phyloP scores from a whole-genome alignment of 2,797 vertebrate genomes.

The Lerista edwardsae region DNA sequence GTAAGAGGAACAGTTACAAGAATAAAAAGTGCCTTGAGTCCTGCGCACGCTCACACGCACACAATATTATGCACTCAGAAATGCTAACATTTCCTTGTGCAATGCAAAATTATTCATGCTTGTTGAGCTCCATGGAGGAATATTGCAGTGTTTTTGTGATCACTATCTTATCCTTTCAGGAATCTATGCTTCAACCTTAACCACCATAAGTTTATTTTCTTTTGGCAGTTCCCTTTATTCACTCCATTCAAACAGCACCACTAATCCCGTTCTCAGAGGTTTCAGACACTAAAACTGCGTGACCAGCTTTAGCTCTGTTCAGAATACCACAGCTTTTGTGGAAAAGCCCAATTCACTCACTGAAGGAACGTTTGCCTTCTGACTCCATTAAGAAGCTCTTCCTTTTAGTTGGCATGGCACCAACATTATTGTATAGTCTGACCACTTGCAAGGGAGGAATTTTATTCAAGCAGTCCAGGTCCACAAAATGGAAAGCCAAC shows the following conservation, averaged over 20 bases:
- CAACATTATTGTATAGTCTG: background rate
- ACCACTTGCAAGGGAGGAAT: background rate
- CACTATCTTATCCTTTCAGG: slow-evolving; percentile 1
- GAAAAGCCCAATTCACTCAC: background rate
- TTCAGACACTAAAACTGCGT: slow-evolving; percentile 16
- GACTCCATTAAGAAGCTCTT: background rate
- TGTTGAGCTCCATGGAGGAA: background rate
- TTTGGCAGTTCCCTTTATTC: slow-evolving; percentile 27
- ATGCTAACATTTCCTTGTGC: background rate
- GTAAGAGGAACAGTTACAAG: background rate
- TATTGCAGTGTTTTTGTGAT: background rate
- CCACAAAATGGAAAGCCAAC: background rate
- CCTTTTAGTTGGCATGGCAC: background rate
- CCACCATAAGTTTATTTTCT: background rate
- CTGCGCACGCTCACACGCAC: background rate
- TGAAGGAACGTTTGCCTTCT: background rate
- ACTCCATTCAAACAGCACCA: background rate
- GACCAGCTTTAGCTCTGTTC: background rate
- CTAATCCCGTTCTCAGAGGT: background rate
- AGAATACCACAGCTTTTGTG: background rate
- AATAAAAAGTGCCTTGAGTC: background rate
- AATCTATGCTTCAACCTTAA: slow-evolving; percentile 4
- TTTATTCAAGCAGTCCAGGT: background rate
- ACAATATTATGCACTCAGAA: slow-evolving; percentile 1
- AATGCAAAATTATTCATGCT: slow-evolving; percentile 23